A percentile compares a stretch with the other conserved stretches of the same genome.
These are phyloP conservation scores for Lasioglossum albipes DNA, from an alignment of 1,140 invertebrate species.

Conservation along the genomic window DNA sequence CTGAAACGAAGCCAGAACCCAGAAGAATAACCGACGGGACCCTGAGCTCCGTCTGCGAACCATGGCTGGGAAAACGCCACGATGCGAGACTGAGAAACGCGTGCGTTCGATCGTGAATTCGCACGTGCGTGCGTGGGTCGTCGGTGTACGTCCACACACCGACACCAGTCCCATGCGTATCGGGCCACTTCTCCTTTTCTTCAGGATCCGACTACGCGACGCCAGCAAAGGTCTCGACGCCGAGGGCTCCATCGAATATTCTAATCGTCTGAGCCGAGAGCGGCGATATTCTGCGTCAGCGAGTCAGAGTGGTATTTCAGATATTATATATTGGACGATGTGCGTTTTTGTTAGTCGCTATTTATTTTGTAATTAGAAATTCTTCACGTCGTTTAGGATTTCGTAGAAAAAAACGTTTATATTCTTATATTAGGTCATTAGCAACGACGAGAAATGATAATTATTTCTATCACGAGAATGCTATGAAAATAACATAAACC, in stretches of 20 bases:
- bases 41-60: conserved; percentile 59
- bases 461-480: no score
- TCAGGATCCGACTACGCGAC: neutral
- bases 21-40: conserved; percentile 71
- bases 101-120: conserved; percentile 72
- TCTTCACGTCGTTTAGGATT: no score
- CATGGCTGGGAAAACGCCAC: conserved; percentile 77
- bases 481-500: no score
- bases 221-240: neutral
- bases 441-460: no score
- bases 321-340: no score
- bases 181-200: conserved; percentile 1
- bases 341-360: no score
- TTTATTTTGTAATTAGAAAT: no score
- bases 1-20: conserved; percentile 55
- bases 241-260: neutral
- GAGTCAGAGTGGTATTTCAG: neutral
- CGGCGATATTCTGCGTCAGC: neutral
- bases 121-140: conserved; percentile 52
- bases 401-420: no score
- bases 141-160: conserved; percentile 4
- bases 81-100: conserved; percentile 80
- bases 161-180: conserved; percentile 28
- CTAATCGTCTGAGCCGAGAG: neutral
- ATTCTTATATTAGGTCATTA: no score